Evolutionary conservation across 2,888 invertebrate genomes (phyloP), one percentile per base, ranked within the genome.

Genomic region (Germaria angustata): DNA sequence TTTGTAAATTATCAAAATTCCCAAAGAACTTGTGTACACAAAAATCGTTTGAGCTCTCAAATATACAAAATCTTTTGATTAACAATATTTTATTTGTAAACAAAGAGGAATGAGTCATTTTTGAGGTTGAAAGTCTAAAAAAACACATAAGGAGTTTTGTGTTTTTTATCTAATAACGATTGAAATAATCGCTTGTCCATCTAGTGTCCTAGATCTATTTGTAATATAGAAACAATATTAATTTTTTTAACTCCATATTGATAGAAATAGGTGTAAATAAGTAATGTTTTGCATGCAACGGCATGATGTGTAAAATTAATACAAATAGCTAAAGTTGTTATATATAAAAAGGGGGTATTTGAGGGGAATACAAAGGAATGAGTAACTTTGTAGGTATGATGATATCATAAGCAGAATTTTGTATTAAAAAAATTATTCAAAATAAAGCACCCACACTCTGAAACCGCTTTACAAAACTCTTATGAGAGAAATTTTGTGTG

Each of bases 361-460:
- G 36, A 8, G 17, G 36, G 36, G n/a, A 15, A 9, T 11, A 20
- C 5, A 34, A 68, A 63, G 22, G 13, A 28, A 49, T 49, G n/a
- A 39, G 24, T 49, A 20, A 63, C 34, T 44, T 2, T 24, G n/a
- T 49, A 41, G 44, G 41, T 68, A 49, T 66, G 51, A 80, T 61
- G 72, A 83, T 69, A 80, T 80, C 80, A 76, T 66, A 44, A 34
- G 39, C 44, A 72, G 15, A 75, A 28, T 28, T 28, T 28, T 28
- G 28, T 28, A 28, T 5, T 28, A 28, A 28, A n/a, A n/a, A n/a
- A n/a, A n/a, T n/a, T n/a, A 41, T 15, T 41, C n/a, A 61, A 49
- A 57, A 51, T 15, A 28, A 65, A 63, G 41, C 71, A 53, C 55
- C 49, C 46, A 66, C 72, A 55, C 11, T 22, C n/a, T 17, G 20